phyloP scores from a whole-genome alignment of 2,113 vertebrate species.

The Rhinichthys klamathensis region DNA sequence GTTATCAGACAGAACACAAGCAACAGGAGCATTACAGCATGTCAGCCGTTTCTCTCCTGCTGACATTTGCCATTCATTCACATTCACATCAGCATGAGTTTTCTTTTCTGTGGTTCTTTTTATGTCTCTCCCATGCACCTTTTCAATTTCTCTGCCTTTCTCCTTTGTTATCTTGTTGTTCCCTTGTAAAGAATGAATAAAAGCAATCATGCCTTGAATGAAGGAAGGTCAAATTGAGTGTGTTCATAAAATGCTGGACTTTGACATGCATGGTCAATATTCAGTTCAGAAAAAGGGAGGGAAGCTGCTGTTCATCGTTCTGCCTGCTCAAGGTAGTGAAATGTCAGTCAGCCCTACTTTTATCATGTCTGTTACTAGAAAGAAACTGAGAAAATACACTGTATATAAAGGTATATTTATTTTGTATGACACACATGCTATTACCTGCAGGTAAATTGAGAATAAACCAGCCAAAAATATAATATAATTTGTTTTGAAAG shows the following conservation, averaged over 20 bases:
- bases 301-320: not conserved
- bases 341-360: not conserved
- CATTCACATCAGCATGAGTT: conserved; percentile 39
- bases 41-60: conserved; percentile 28
- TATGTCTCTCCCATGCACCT: conserved; percentile 17
- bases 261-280: conserved; percentile 10
- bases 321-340: not conserved
- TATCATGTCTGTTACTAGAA: not conserved
- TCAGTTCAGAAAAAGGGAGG: conserved; percentile 3
- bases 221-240: conserved; percentile 38
- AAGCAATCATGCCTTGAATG: conserved; percentile 30
- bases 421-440: not conserved
- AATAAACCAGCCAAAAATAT: not conserved
- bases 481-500: too few species aligned
- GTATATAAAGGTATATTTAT: not conserved
- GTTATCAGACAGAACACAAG: conserved; percentile 22
- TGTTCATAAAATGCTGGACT: conserved; percentile 32
- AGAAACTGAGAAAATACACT: not conserved
- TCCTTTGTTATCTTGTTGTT: conserved; percentile 33
- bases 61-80: conserved; percentile 48
- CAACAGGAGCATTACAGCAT: not conserved
- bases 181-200: conserved; percentile 33
- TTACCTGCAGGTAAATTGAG: not conserved
- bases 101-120: conserved; percentile 32
- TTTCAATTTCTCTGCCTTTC: conserved; percentile 17